Evolutionary conservation across 1,140 invertebrate species (phyloP).

Genomic region (Agrypnia vestita): DNA sequence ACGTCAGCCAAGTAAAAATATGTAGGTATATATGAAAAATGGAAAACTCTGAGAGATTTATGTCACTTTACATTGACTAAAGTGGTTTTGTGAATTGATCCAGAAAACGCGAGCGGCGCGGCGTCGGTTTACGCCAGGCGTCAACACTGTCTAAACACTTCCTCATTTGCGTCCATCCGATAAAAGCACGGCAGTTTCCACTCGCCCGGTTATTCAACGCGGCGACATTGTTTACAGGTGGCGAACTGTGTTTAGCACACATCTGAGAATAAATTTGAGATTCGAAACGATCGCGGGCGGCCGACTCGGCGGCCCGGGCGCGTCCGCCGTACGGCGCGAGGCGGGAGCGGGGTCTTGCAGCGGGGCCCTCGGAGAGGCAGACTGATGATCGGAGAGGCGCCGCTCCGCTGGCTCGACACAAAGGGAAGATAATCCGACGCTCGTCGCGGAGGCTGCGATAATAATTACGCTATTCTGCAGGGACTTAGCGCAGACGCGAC

Average conservation of each 20-base stretch:
- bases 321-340: too few species aligned
- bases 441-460: slow-evolving; percentile 25
- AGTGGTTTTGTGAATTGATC: background rate
- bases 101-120: background rate
- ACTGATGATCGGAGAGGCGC: slow-evolving; percentile 33
- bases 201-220: slow-evolving; percentile 18
- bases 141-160: slow-evolving; percentile 23
- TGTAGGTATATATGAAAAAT: background rate
- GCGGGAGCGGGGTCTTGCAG: background rate
- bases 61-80: background rate
- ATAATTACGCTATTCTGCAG: slow-evolving; percentile 25
- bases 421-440: slow-evolving; percentile 27
- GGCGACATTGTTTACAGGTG: slow-evolving; percentile 5
- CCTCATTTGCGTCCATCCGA: slow-evolving; percentile 11
- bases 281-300: too few species aligned
- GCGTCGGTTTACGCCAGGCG: slow-evolving; percentile 5
- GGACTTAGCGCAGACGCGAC: background rate
- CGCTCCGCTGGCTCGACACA: slow-evolving; percentile 7
- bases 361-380: background rate
- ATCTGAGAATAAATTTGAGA: background rate
- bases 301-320: too few species aligned
- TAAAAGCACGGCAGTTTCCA: slow-evolving; percentile 28
- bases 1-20: too few species aligned
- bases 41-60: background rate
- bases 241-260: slow-evolving; percentile 10